A percentile compares a stretch with the other conserved stretches of the same genome.
Conservation (phyloP, 2,888 invertebrate genomes). For the Ophion obscuratus region DNA sequence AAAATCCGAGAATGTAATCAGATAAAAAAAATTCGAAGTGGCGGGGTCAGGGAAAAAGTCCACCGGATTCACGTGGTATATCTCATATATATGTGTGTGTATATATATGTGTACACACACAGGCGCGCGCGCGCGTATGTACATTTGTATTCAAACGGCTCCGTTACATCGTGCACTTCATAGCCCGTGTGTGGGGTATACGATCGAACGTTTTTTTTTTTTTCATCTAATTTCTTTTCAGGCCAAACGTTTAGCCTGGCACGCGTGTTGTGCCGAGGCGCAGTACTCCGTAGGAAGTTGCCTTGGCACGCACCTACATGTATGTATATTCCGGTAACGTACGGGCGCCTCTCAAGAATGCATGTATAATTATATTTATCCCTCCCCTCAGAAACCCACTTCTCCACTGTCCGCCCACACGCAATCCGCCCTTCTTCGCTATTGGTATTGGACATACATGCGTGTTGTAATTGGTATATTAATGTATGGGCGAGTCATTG, state of each 20-base stretch:
- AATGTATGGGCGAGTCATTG: conserved; percentile 49
- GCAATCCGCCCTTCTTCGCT: background rate
- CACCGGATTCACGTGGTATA: too few relatives aligned
- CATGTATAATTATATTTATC: conserved; percentile 32
- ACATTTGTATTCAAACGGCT: conserved; percentile 33
- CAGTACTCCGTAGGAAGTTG: conserved; percentile 65
- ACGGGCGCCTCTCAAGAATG: conserved; percentile 43
- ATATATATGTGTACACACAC: background rate
- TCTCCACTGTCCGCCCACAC: background rate
- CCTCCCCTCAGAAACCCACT: background rate
- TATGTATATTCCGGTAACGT: conserved; percentile 53
- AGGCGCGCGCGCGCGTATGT: too few relatives aligned
- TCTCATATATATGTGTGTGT: too few relatives aligned
- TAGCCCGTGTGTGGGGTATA: conserved; percentile 2
- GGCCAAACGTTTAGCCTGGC: conserved; percentile 57
- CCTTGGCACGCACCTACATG: conserved; percentile 69
- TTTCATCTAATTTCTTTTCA: conserved; percentile 26
- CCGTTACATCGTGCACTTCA: conserved; percentile 41
- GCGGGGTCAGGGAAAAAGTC: too few relatives aligned
- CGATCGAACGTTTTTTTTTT: conserved; percentile 16
- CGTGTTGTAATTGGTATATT: conserved; percentile 29
- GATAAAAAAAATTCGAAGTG: too few relatives aligned
- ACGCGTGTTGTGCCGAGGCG: conserved; percentile 59
- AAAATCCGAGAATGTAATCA: too few relatives aligned
- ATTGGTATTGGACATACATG: background rate